phyloP scores from a whole-genome alignment of 2,888 invertebrate genomes.

The Cryptocheilus praepositus region DNA sequence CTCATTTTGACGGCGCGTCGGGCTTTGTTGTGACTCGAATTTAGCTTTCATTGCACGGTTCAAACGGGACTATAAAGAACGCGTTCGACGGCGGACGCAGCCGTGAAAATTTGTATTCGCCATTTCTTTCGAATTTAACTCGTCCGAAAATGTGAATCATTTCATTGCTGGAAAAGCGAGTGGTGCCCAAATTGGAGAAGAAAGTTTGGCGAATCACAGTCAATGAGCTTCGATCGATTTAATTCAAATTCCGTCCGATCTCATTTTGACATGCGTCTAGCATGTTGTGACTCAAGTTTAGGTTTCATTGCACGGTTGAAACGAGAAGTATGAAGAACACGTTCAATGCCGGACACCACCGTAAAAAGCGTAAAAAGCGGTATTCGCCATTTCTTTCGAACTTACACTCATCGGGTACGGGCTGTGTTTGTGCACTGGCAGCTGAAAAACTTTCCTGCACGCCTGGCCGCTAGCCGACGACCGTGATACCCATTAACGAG shows the following conservation, averaged over 20 bases:
- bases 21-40: too few species aligned
- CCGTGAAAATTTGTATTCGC: background rate
- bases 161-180: background rate
- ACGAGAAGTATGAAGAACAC: too few species aligned
- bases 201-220: background rate
- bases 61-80: too few species aligned
- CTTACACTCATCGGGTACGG: conserved; percentile 69
- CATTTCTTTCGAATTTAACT: conserved; percentile 53
- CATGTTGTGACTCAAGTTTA: too few species aligned
- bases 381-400: conserved; percentile 25
- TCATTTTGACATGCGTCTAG: background rate
- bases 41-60: too few species aligned
- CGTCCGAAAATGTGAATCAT: background rate
- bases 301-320: too few species aligned
- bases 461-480: conserved; percentile 38
- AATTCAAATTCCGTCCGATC: conserved; percentile 11
- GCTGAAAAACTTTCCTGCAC: conserved; percentile 41
- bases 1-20: background rate
- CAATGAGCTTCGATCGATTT: conserved; percentile 1
- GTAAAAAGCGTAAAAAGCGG: background rate
- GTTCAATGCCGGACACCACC: too few species aligned
- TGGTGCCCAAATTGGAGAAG: background rate
- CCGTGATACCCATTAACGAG: conserved; percentile 39
- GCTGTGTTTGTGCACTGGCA: conserved; percentile 51
- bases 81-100: too few species aligned